Percentiles rank a stretch among this genome's conserved stretches.
Conservation (phyloP, 2,888 invertebrate species). For the Poecilus cupreus region DNA sequence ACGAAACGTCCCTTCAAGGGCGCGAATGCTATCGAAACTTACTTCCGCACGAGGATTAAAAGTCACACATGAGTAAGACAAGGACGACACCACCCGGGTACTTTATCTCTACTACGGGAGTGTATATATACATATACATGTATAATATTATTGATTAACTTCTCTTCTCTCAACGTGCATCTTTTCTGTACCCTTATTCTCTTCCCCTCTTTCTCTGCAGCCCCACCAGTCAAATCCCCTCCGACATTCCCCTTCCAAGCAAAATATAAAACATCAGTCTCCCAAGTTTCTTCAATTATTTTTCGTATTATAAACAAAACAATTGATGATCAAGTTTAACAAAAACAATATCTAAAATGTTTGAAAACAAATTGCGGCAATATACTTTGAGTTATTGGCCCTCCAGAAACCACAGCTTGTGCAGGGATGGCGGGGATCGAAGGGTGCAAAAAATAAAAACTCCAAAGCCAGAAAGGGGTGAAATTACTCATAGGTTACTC, state of each 20-base stretch:
- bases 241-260: neutral
- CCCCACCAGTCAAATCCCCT: conserved; percentile 2
- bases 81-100: conserved; percentile 23
- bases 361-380: conserved; percentile 27
- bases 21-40: conserved; percentile 45
- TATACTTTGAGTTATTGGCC: conserved; percentile 52
- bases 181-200: conserved; percentile 65
- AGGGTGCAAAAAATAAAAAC: conserved; percentile 63
- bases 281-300: neutral
- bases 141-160: conserved; percentile 66
- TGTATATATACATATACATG: conserved; percentile 62
- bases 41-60: conserved; percentile 54
- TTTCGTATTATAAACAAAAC: neutral
- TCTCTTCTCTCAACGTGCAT: conserved; percentile 64
- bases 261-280: too few relatives aligned
- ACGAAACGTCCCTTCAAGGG: conserved; percentile 33
- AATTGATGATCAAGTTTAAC: neutral
- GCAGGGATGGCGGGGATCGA: neutral
- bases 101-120: conserved; percentile 47
- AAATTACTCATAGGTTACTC: conserved; percentile 65
- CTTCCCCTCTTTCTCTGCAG: conserved; percentile 55
- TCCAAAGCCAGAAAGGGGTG: conserved; percentile 62
- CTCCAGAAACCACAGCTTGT: conserved; percentile 11
- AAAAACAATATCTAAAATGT: conserved; percentile 13
- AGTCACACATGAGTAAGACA: conserved; percentile 56